A percentile compares a stretch with the other conserved stretches of the same genome.
These are phyloP conservation scores for Aphelenchoides besseyi DNA, from an alignment of 1,140 invertebrate species.

Conservation along the genomic window DNA sequence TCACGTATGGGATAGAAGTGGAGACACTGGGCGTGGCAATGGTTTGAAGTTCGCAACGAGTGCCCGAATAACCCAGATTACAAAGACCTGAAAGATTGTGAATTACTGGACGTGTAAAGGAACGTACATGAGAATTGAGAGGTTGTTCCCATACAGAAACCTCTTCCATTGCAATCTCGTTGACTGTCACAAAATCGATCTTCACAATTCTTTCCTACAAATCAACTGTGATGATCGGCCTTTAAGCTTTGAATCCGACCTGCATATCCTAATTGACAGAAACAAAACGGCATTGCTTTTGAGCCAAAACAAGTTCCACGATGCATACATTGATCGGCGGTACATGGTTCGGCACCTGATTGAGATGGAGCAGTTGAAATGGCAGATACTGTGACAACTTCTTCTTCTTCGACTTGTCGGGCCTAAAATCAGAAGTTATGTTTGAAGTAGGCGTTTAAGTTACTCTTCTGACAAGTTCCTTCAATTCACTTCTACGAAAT, in stretches of 20 bases:
- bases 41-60: constrained; percentile 26
- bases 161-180: constrained; percentile 31
- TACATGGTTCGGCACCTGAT: constrained; percentile 17
- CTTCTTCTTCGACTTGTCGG: constrained; percentile 1
- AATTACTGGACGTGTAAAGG: background rate
- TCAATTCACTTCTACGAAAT: too few relatives aligned
- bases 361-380: background rate
- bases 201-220: constrained; percentile 20
- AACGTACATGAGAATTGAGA: constrained; percentile 17
- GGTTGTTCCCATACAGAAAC: constrained; percentile 29
- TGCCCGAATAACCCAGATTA: constrained; percentile 27
- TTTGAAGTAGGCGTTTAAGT: too few relatives aligned
- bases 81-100: constrained; percentile 16
- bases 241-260: too few relatives aligned
- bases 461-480: too few relatives aligned
- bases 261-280: constrained; percentile 28
- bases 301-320: constrained; percentile 38
- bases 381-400: background rate
- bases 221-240: too few relatives aligned
- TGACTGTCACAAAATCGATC: constrained; percentile 26
- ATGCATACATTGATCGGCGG: constrained; percentile 23
- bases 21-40: too few relatives aligned
- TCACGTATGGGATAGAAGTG: background rate
- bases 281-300: constrained; percentile 28
- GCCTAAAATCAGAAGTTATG: too few relatives aligned